These are phyloP conservation scores for Caloenas nicobarica DNA, from an alignment of 2,113 vertebrate genomes.

Conservation along the genomic window DNA sequence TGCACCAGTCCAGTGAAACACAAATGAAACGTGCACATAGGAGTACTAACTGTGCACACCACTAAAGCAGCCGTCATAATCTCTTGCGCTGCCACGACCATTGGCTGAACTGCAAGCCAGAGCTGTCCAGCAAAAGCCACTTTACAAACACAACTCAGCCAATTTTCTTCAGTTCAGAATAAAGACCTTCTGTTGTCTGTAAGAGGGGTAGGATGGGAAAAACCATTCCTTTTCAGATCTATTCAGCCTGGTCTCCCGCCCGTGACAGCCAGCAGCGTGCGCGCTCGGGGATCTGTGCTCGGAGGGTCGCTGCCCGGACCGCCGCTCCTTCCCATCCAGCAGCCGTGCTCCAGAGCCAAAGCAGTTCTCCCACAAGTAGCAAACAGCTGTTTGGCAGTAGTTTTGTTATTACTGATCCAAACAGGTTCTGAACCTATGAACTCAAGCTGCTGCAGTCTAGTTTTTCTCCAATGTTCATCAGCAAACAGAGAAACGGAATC, in stretches of 20 bases:
- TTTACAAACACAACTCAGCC: neutral
- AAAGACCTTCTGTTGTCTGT: neutral
- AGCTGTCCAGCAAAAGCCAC: neutral
- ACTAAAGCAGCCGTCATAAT: neutral
- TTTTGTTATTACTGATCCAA: neutral
- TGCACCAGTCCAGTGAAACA: neutral
- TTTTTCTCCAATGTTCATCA: neutral
- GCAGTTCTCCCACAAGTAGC: neutral
- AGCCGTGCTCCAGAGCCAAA: neutral
- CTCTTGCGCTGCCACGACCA: neutral
- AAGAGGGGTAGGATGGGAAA: neutral
- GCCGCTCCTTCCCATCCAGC: neutral
- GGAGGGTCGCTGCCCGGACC: neutral
- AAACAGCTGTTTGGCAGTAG: neutral
- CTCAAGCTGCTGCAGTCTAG: neutral
- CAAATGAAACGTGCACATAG: rapidly evolving
- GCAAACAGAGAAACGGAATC: neutral
- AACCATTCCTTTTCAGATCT: neutral
- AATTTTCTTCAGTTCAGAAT: neutral
- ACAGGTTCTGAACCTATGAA: neutral
- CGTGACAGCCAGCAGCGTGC: rapidly evolving
- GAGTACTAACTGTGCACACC: neutral
- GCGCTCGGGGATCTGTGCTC: neutral
- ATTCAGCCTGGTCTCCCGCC: neutral
- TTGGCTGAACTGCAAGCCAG: neutral